Percentiles rank a stretch among this genome's conserved stretches.
Conservation (phyloP, 2,113 vertebrate species). For the Formicarius rufipectus region DNA sequence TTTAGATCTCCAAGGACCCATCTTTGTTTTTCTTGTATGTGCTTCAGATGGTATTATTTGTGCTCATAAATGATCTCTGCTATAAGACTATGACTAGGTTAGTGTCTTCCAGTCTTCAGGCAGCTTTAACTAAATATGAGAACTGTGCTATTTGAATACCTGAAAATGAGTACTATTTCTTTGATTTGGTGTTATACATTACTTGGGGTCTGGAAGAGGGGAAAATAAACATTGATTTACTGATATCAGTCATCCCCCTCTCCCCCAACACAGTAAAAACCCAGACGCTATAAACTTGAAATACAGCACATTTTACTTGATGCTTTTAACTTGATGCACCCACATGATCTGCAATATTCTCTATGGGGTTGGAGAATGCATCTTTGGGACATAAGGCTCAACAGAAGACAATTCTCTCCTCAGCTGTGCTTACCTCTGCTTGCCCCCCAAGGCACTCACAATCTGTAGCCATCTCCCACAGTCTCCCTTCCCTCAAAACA, state of each 20-base stretch:
- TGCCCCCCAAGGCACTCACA: rapidly evolving
- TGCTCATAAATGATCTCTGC: not conserved
- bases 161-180: not conserved
- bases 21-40: conserved; percentile 6
- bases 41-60: not conserved
- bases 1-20: not conserved
- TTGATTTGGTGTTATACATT: not conserved
- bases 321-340: not conserved
- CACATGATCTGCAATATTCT: not conserved
- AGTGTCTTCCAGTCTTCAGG: not conserved
- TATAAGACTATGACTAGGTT: not conserved
- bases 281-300: not conserved
- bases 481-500: not conserved
- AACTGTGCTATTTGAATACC: not conserved
- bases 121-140: conserved; percentile 11
- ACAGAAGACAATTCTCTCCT: not conserved
- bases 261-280: not conserved
- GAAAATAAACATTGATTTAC: not conserved
- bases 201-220: not conserved
- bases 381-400: not conserved
- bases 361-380: not conserved
- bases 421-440: not conserved
- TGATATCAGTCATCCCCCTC: not conserved
- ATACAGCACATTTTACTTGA: not conserved
- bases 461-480: not conserved